Percentiles rank a stretch among this genome's conserved stretches.
Evolutionary conservation across 1,140 invertebrate species (phyloP).

Genomic region (Cyphomyrmex costatus): DNA sequence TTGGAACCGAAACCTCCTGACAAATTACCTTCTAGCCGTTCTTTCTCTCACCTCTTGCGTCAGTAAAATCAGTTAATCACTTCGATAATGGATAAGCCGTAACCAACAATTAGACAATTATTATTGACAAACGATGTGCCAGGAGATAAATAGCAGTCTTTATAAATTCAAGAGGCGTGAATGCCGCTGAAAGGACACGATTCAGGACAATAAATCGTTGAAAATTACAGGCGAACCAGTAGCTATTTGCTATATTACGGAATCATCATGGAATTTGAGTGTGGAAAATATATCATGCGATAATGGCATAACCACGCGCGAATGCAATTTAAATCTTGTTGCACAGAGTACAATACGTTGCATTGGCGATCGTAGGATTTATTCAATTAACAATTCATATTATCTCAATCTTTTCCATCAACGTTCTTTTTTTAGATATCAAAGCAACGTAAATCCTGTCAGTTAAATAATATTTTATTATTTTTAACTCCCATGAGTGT

Average conservation of each 20-base stretch:
- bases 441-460: no score
- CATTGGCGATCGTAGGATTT: not conserved
- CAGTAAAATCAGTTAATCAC: constrained; percentile 63
- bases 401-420: not conserved
- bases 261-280: constrained; percentile 14
- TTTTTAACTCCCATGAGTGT: no score
- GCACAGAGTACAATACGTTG: not conserved
- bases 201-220: constrained; percentile 14
- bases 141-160: constrained; percentile 32
- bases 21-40: constrained; percentile 42
- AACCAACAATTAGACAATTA: constrained; percentile 59
- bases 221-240: not conserved
- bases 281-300: constrained; percentile 14
- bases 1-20: constrained; percentile 48
- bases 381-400: constrained; percentile 32
- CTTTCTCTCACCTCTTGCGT: constrained; percentile 23
- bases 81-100: constrained; percentile 8
- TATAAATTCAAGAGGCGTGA: constrained; percentile 21
- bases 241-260: constrained; percentile 19
- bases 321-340: constrained; percentile 13
- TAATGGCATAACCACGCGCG: not conserved
- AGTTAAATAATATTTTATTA: no score
- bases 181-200: not conserved
- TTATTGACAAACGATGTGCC: constrained; percentile 39
- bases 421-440: not conserved